Conservation (phyloP, 2,113 vertebrate species). For the Ciconia stormi region DNA sequence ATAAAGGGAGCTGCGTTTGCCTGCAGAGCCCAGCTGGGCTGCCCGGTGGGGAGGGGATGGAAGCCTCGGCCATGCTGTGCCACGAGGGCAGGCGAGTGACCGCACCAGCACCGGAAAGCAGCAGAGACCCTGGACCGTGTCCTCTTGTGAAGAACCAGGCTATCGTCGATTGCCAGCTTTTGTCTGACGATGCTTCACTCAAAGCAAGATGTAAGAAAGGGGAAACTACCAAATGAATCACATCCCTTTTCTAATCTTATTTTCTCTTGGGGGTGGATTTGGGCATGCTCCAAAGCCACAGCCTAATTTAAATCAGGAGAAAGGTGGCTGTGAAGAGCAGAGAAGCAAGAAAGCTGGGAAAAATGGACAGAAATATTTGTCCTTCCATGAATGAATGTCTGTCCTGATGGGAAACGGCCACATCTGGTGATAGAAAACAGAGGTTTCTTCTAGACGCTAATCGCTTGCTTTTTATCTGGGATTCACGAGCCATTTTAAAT, state of each 20-base stretch:
- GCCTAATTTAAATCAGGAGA: conserved; percentile 63
- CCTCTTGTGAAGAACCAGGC: not conserved
- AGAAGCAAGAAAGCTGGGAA: conserved; percentile 14
- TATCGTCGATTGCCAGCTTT: not conserved
- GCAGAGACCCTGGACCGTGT: not conserved
- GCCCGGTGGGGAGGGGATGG: not conserved
- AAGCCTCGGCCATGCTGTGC: not conserved
- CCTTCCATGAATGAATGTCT: conserved; percentile 26
- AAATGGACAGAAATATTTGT: conserved; percentile 30
- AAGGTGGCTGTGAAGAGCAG: conserved; percentile 26
- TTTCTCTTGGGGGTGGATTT: conserved; percentile 60
- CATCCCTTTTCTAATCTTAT: conserved; percentile 62
- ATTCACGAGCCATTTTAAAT: conserved; percentile 36
- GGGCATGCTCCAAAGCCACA: conserved; percentile 59
- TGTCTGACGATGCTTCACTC: not conserved
- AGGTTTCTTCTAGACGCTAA: conserved; percentile 15
- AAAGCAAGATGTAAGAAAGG: not conserved
- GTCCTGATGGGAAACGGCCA: not conserved
- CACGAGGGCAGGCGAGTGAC: not conserved
- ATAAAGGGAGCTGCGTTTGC: not conserved
- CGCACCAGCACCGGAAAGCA: accelerated
- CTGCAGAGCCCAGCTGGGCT: not conserved
- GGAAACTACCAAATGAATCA: conserved; percentile 63
- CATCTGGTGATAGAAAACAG: conserved; percentile 53
- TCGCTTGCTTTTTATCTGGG: conserved; percentile 40